Base-by-base conservation (phyloP, 2,113 vertebrate species). In the Heptranchias perlo region DNA sequence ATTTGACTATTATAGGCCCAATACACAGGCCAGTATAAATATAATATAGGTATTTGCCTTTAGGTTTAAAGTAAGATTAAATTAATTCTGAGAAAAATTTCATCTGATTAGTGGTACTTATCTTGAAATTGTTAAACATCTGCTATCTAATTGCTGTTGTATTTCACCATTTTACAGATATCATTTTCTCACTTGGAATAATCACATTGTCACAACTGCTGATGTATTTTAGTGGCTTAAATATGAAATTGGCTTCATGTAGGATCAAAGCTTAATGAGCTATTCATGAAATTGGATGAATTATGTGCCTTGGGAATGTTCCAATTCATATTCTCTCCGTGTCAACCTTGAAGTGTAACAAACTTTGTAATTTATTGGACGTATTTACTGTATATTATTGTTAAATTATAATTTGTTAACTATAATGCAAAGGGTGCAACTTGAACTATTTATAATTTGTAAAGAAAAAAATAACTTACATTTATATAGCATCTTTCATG, bases 91-190 rank as follows among this genome's bases (percentile, higher is more conserved):
- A 54, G 52, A 58, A 91, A 91, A 2, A 54, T 35, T 4, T 92
- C 35, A 39, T 18, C 89, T 92, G 58, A 92, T 92, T 92, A 39
- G 54, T 62, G 58, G 54, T 62, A 39, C 89, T 58, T n/a, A n/a
- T 91, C 89, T 92, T 92, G 14, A 92, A 62, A 39, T 62, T 92
- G 89, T 92, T 61, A 39, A 92, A 39, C 89, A 92, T 92, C 89
- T 92, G 58, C 58, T 62, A 61, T 39, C 54, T 62, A 92, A 92
- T 92, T 62, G 28, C 4, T 92, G 89, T 62, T 92, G 31, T 92
- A 35, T 62, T 92, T 62, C 62, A 92, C 89, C 89, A n/a, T 92
- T 92, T 62, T 62, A 92, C 54, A 92, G 58, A n/a, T 92, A 92
- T 21, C 39, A 92, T 92, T n/a, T 92, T 62, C 58, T 62, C 18